phyloP scores from a whole-genome alignment of 2,888 invertebrate species.

The Hirtodrosophila trivittata region DNA sequence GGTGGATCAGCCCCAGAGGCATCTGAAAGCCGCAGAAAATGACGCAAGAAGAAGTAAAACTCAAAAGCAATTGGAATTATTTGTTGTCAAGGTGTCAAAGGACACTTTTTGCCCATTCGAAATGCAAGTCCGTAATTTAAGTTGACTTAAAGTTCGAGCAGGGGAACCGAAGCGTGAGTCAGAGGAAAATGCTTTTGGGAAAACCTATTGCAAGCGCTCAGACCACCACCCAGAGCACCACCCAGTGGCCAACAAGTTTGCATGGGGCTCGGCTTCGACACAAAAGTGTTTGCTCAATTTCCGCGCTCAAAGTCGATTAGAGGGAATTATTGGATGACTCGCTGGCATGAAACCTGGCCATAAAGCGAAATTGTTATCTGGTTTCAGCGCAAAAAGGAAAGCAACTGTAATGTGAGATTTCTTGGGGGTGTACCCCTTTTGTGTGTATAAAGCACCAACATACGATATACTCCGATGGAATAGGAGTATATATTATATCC shows the following conservation, averaged over 20 bases:
- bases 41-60: neutral
- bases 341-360: slow-evolving; percentile 68
- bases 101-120: slow-evolving; percentile 20
- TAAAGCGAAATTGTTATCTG: slow-evolving; percentile 72
- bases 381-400: slow-evolving; percentile 56
- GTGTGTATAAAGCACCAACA: slow-evolving; percentile 9
- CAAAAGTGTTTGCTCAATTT: slow-evolving; percentile 77
- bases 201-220: too few species aligned
- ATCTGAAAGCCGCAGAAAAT: slow-evolving; percentile 2
- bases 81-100: slow-evolving; percentile 24
- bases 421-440: neutral
- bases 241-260: slow-evolving; percentile 35
- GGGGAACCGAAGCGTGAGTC: too few species aligned
- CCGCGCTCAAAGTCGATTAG: slow-evolving; percentile 65
- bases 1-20: slow-evolving; percentile 19
- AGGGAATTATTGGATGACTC: slow-evolving; percentile 72
- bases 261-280: slow-evolving; percentile 12
- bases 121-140: neutral
- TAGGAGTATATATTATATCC: neutral
- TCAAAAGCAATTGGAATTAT: slow-evolving; percentile 8
- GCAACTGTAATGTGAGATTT: slow-evolving; percentile 53
- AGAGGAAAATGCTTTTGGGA: too few species aligned
- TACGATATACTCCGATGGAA: slow-evolving; percentile 24
- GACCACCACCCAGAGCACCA: too few species aligned
- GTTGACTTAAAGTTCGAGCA: slow-evolving; percentile 23